phyloP scores from a whole-genome alignment of 2,113 vertebrate species.

The Osmerus mordax region DNA sequence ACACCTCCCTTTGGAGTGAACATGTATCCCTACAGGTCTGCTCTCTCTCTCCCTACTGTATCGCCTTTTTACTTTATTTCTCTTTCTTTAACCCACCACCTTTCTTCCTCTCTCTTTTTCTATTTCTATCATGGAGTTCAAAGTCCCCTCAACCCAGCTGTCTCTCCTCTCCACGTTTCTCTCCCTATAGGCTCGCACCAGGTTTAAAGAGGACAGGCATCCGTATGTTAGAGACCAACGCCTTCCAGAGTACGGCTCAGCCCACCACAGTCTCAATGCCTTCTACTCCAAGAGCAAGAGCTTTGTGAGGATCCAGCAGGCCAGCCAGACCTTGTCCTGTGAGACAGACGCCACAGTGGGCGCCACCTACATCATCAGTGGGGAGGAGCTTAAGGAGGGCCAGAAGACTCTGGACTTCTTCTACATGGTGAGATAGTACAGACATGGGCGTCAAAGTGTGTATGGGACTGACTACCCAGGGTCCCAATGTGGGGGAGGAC shows the following conservation, averaged over 20 bases:
- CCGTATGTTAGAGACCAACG: fast-evolving
- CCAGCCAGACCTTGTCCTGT: constrained; percentile 44
- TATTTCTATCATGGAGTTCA: no score
- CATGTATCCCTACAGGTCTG: constrained; percentile 42
- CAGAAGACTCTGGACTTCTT: constrained; percentile 56
- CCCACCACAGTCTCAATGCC: background rate
- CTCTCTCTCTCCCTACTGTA: background rate
- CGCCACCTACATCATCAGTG: constrained; percentile 65
- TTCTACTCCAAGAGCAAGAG: constrained; percentile 71
- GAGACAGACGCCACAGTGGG: constrained; percentile 26
- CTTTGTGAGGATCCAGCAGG: constrained; percentile 61
- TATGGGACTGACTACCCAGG: background rate
- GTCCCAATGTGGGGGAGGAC: no score
- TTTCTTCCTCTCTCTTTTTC: no score
- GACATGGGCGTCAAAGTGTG: background rate
- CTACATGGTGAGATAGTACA: constrained; percentile 58
- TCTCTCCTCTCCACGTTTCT: background rate
- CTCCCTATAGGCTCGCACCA: constrained; percentile 42
- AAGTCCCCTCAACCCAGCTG: background rate
- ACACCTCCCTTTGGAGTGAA: constrained; percentile 51
- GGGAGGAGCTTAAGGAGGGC: constrained; percentile 43
- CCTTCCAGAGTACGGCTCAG: constrained; percentile 25
- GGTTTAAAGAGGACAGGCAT: fast-evolving
- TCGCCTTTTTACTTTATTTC: background rate
- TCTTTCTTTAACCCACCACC: no score